These are phyloP conservation scores for Danaus plexippus DNA, from an alignment of 1,140 invertebrate species.

Conservation along the genomic window DNA sequence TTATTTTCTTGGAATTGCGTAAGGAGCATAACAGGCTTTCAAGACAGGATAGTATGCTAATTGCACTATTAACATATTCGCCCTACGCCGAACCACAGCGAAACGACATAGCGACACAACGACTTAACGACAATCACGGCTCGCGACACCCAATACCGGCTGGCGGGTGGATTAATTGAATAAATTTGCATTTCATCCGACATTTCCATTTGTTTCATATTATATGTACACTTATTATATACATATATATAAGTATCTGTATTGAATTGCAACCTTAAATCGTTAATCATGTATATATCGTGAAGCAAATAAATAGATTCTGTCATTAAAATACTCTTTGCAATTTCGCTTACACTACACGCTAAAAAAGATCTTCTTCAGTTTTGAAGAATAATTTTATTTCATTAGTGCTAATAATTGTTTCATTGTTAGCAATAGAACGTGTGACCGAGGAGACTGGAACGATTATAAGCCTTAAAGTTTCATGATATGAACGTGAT, in stretches of 20 bases:
- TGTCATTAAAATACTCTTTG: too few species aligned
- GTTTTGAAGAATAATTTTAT: too few species aligned
- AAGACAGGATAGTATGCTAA: too few species aligned
- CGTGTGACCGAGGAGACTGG: conserved; percentile 13
- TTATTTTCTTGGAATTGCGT: too few species aligned
- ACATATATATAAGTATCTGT: background rate
- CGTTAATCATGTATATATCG: too few species aligned
- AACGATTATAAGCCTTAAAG: conserved; percentile 22
- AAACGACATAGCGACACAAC: conserved; percentile 22
- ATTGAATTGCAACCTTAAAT: too few species aligned
- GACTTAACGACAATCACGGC: conserved; percentile 61
- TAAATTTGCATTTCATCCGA: conserved; percentile 65
- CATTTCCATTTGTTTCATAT: conserved; percentile 62
- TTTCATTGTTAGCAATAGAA: conserved; percentile 8
- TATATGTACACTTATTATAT: conserved; percentile 21
- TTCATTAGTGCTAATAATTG: background rate
- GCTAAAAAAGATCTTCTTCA: too few species aligned
- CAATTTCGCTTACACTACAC: too few species aligned
- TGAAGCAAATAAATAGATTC: too few species aligned
- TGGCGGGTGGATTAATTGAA: conserved; percentile 62
- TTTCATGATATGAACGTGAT: conserved; percentile 30
- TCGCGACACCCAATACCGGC: conserved; percentile 56
- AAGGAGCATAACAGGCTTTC: too few species aligned
- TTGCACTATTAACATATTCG: too few species aligned
- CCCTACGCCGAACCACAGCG: background rate